Conservation (phyloP, 2,888 invertebrate genomes). For the Synanthedon vespiformis region DNA sequence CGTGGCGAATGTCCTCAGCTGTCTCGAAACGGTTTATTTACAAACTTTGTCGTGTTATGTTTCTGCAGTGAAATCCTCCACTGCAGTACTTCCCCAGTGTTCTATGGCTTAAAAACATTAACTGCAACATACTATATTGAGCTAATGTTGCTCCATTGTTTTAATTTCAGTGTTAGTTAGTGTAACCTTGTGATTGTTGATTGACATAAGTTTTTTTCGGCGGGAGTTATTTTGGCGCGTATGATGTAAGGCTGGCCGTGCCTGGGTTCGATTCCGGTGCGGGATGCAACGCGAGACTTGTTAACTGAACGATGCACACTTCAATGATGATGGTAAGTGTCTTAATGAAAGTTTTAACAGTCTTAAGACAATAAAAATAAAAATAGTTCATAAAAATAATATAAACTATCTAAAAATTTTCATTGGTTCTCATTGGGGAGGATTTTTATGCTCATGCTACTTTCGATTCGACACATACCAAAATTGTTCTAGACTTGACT, state of each 20-base stretch:
- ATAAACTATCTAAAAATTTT: no score
- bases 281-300: slow-evolving; percentile 30
- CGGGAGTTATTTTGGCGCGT: slow-evolving; percentile 54
- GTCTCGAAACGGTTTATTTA: slow-evolving; percentile 45
- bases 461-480: no score
- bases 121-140: background rate
- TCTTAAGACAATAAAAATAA: no score
- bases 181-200: slow-evolving; percentile 62
- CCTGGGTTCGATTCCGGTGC: slow-evolving; percentile 46
- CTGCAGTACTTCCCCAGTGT: background rate
- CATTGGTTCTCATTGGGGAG: no score
- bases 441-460: no score
- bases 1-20: slow-evolving; percentile 19
- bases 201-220: slow-evolving; percentile 49
- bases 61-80: slow-evolving; percentile 33
- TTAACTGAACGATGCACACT: slow-evolving; percentile 50
- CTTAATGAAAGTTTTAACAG: background rate
- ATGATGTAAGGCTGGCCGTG: slow-evolving; percentile 51
- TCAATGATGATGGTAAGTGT: slow-evolving; percentile 64
- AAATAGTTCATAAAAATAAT: no score
- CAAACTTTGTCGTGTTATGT: slow-evolving; percentile 57
- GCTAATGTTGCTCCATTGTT: slow-evolving; percentile 13
- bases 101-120: background rate
- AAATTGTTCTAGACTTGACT: no score
- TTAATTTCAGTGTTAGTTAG: slow-evolving; percentile 37